phyloP scores from a whole-genome alignment of 2,113 vertebrate species.

The Hippoglossus stenolepis region DNA sequence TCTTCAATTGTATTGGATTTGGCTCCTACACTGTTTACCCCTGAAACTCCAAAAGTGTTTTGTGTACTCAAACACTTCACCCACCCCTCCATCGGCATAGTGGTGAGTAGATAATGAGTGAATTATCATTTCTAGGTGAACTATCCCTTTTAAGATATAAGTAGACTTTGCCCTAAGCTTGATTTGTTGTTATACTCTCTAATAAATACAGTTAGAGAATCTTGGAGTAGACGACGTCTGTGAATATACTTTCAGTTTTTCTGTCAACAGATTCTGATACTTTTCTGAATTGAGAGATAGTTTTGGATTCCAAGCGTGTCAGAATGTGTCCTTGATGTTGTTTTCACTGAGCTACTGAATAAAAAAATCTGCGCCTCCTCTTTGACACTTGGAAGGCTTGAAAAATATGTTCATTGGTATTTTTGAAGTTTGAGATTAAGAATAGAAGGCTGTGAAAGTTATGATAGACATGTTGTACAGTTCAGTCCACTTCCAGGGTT shows the following conservation, averaged over 20 bases:
- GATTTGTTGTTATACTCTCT: not conserved
- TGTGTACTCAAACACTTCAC: too few relatives aligned
- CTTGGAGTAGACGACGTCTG: not conserved
- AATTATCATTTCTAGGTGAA: too few relatives aligned
- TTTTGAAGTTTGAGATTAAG: not conserved
- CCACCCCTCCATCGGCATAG: too few relatives aligned
- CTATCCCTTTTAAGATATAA: not conserved
- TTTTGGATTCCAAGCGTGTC: conserved; percentile 8
- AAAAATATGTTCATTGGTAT: not conserved
- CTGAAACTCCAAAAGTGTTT: too few relatives aligned
- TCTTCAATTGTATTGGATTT: too few relatives aligned
- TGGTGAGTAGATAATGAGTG: too few relatives aligned
- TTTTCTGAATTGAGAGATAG: not conserved
- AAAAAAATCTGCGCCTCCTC: not conserved
- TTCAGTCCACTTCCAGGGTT: not conserved
- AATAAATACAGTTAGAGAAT: not conserved
- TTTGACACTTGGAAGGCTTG: not conserved
- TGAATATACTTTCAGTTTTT: not conserved
- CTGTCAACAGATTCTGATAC: not conserved
- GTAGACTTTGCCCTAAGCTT: too few relatives aligned
- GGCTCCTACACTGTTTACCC: too few relatives aligned
- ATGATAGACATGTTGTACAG: not conserved
- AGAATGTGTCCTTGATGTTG: not conserved
- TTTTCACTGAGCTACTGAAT: not conserved
- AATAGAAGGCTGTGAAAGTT: not conserved